A percentile compares a stretch with the other conserved stretches of the same genome.
Conservation (phyloP, 1,140 invertebrate genomes). For the Trypoxylus dichotomus region DNA sequence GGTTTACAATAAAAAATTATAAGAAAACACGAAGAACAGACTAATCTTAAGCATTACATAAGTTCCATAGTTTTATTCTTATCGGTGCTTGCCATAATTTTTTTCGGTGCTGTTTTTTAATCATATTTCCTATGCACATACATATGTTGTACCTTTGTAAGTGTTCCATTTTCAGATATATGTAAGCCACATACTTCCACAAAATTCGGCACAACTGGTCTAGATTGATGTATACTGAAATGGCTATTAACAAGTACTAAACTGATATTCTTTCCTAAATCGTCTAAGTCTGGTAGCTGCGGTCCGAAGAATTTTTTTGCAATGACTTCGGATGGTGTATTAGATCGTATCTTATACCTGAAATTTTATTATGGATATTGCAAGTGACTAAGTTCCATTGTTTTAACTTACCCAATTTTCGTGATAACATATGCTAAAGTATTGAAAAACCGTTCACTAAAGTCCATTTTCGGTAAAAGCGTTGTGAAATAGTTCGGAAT, state of each 20-base stretch:
- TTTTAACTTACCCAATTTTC: conserved; percentile 33
- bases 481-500: conserved; percentile 59
- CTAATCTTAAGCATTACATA: no score
- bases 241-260: conserved; percentile 50
- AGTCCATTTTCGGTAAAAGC: conserved; percentile 57
- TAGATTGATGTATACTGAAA: conserved; percentile 47
- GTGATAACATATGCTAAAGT: conserved; percentile 31
- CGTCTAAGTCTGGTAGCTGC: conserved; percentile 39
- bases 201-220: conserved; percentile 51
- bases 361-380: conserved; percentile 33
- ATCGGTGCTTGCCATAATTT: background rate
- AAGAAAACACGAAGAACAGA: no score
- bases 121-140: no score
- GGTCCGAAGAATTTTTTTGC: conserved; percentile 43
- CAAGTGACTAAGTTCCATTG: no score
- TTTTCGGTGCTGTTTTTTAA: background rate
- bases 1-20: no score
- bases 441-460: conserved; percentile 58
- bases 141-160: conserved; percentile 36
- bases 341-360: conserved; percentile 29
- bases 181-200: conserved; percentile 49
- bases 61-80: no score
- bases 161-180: conserved; percentile 37
- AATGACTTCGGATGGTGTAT: conserved; percentile 25
- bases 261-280: conserved; percentile 40